Evolutionary conservation across 2,888 invertebrate genomes (phyloP).

Genomic region (Tenthredo amoena): DNA sequence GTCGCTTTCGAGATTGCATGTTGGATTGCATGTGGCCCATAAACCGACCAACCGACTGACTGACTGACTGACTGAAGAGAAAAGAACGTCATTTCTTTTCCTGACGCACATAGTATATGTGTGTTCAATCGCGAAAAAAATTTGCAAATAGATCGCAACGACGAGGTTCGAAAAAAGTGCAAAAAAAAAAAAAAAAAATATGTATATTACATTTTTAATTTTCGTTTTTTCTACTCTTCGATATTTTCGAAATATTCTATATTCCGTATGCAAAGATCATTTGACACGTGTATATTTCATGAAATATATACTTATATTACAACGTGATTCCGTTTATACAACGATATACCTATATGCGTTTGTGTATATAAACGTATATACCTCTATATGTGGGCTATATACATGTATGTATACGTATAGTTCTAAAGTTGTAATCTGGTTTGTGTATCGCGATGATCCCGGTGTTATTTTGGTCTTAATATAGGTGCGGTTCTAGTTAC

Average conservation of each 20-base stretch:
- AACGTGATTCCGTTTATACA: not conserved
- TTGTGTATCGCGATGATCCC: slow-evolving; percentile 20
- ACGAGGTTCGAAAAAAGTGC: not conserved
- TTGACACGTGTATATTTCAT: not conserved
- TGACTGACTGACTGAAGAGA: not conserved
- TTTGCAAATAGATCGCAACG: not conserved
- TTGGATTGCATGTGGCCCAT: not conserved
- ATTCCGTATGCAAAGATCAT: not conserved
- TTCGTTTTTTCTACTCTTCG: not conserved
- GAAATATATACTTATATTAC: too few species aligned
- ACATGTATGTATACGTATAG: not conserved
- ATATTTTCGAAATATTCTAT: not conserved
- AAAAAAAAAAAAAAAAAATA: not conserved
- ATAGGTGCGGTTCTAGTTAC: slow-evolving; percentile 30
- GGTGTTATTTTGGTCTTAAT: slow-evolving; percentile 28
- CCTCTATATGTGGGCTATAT: not conserved
- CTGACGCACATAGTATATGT: not conserved
- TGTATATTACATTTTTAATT: not conserved
- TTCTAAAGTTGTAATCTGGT: not conserved
- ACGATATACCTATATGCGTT: not conserved
- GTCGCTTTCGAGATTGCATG: slow-evolving; percentile 1
- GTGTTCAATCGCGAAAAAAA: not conserved
- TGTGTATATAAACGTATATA: not conserved
- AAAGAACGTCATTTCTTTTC: not conserved
- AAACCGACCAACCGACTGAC: slow-evolving; percentile 14